These are phyloP conservation scores for Hydractinia symbiolongicarpus DNA, from an alignment of 30 jellyfish, hydroid and myxozoan genomes.

Conservation along the genomic window DNA sequence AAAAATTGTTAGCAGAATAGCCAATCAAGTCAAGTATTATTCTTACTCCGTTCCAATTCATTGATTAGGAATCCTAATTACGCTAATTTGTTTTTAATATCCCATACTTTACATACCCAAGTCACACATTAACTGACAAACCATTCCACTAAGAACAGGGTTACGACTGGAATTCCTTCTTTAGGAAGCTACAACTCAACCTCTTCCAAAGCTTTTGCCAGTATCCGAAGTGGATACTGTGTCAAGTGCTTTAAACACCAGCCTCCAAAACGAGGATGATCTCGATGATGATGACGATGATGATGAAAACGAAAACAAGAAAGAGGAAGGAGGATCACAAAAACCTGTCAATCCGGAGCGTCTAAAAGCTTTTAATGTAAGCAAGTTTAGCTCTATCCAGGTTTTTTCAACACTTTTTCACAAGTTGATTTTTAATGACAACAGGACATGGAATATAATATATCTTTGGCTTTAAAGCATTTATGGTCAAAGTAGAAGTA, in stretches of 20 bases:
- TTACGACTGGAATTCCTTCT: background rate
- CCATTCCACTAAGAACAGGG: no score
- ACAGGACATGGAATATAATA: no score
- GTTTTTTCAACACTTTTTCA: background rate
- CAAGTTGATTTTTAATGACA: no score
- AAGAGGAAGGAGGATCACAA: slow-evolving; percentile 44
- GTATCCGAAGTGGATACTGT: background rate
- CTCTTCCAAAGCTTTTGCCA: background rate
- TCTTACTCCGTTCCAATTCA: no score
- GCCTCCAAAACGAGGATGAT: slow-evolving; percentile 13
- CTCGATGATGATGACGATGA: slow-evolving; percentile 90
- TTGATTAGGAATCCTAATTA: no score
- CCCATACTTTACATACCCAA: no score
- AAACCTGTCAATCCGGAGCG: slow-evolving; percentile 80
- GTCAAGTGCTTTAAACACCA: background rate
- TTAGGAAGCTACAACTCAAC: background rate
- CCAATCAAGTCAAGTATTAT: no score
- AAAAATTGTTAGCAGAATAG: no score
- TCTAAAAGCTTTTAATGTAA: slow-evolving; percentile 92
- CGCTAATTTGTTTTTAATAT: no score
- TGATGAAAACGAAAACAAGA: slow-evolving; percentile 69
- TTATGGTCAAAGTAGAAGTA: no score
- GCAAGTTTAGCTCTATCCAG: slow-evolving; percentile 2
- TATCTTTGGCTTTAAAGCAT: no score
- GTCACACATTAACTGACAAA: no score